phyloP scores from a whole-genome alignment of 2,113 vertebrate genomes.

The Tragelaphus scriptus region DNA sequence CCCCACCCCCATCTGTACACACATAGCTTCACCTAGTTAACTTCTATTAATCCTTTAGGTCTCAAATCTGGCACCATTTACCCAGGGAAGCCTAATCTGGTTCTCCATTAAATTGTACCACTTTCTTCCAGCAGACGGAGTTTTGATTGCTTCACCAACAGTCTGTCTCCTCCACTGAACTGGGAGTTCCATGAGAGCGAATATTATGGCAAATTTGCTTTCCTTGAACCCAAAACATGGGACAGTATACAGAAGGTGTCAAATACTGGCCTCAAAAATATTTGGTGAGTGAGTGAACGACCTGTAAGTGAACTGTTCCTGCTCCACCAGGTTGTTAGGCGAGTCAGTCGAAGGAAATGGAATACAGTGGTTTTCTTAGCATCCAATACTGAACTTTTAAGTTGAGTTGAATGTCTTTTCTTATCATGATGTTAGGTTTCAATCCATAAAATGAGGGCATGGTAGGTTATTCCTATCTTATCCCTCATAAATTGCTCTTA shows the following conservation, averaged over 20 bases:
- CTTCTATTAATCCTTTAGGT: background rate
- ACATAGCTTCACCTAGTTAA: background rate
- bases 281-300: background rate
- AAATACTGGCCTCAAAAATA: background rate
- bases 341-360: background rate
- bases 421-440: background rate
- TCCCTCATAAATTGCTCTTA: background rate
- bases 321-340: background rate
- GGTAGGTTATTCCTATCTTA: background rate
- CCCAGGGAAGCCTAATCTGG: background rate
- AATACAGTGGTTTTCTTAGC: background rate
- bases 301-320: background rate
- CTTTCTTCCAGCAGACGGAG: background rate
- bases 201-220: background rate
- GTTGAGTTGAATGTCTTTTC: background rate
- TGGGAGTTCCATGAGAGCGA: background rate
- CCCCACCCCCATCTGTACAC: accelerated
- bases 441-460: background rate
- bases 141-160: background rate
- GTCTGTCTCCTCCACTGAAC: background rate
- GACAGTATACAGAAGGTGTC: background rate
- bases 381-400: background rate
- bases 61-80: background rate
- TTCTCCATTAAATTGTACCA: background rate
- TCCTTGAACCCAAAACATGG: background rate